phyloP scores from a whole-genome alignment of 2,888 invertebrate species.

The Stenichneumon culpator region DNA sequence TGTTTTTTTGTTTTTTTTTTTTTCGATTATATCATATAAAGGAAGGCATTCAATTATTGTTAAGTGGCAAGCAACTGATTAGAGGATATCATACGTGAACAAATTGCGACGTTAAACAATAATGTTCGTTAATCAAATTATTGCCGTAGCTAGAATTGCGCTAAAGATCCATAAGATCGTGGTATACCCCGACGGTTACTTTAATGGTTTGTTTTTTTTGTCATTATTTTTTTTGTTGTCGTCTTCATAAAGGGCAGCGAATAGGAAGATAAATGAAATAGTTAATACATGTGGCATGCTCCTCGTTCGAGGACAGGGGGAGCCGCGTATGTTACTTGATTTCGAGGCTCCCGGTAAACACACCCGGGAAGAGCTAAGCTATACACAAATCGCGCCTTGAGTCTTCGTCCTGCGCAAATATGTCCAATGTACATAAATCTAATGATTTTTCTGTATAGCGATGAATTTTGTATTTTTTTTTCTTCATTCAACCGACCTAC shows the following conservation, averaged over 20 bases:
- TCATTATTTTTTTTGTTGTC: conserved; percentile 3
- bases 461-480: conserved; percentile 10
- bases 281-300: conserved; percentile 45
- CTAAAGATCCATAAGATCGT: conserved; percentile 29
- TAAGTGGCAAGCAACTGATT: conserved; percentile 64
- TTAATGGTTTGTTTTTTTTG: neutral
- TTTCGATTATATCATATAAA: conserved; percentile 61
- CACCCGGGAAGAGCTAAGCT: conserved; percentile 62
- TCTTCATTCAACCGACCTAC: conserved; percentile 31
- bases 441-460: conserved; percentile 18
- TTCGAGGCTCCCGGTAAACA: conserved; percentile 44
- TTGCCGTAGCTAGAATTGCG: conserved; percentile 35
- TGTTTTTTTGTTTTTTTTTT: conserved; percentile 3
- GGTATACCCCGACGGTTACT: neutral
- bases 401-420: conserved; percentile 25
- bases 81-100: conserved; percentile 59
- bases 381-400: conserved; percentile 54
- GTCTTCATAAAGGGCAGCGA: conserved; percentile 17
- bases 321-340: conserved; percentile 29
- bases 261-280: conserved; percentile 66
- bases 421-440: conserved; percentile 60
- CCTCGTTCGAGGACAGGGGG: conserved; percentile 41
- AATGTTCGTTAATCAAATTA: conserved; percentile 47
- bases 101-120: conserved; percentile 52
- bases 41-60: conserved; percentile 74